Conservation (phyloP, 2,888 invertebrate genomes). For the Ophion ellenae region DNA sequence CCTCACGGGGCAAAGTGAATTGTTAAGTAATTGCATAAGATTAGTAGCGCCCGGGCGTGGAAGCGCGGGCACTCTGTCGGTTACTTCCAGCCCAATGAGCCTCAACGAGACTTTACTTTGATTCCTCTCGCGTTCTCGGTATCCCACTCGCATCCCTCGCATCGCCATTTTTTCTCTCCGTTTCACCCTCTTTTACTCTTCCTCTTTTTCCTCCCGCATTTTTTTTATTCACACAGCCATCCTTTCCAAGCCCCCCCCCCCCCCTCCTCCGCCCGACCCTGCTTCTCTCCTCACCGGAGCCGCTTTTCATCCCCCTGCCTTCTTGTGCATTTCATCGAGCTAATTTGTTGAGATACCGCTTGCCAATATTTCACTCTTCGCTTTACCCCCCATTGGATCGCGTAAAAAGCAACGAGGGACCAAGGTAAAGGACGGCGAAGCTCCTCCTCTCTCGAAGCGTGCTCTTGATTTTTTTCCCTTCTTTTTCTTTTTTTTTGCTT, state of each 20-base stretch:
- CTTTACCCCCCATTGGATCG: constrained; percentile 79
- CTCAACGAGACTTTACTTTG: constrained; percentile 82
- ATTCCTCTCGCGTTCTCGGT: constrained; percentile 75
- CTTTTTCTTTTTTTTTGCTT: constrained; percentile 31
- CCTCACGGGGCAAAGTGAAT: constrained; percentile 81
- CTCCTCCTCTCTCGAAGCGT: constrained; percentile 53
- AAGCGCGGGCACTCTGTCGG: constrained; percentile 81
- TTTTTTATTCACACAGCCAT: constrained; percentile 18
- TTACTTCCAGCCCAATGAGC: constrained; percentile 83
- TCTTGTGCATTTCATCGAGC: constrained; percentile 82
- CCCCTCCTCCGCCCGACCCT: too few relatives aligned
- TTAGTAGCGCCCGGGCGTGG: constrained; percentile 80
- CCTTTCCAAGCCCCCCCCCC: constrained; percentile 37
- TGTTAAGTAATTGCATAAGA: constrained; percentile 84
- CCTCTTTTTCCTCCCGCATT: constrained; percentile 36
- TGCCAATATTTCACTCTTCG: constrained; percentile 83
- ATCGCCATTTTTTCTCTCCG: constrained; percentile 41
- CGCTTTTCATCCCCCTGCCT: constrained; percentile 69
- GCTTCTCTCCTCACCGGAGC: constrained; percentile 44
- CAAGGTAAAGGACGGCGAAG: constrained; percentile 49
- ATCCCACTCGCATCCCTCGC: too few relatives aligned
- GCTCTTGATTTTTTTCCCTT: constrained; percentile 41
- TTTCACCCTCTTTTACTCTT: constrained; percentile 44
- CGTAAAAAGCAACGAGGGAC: constrained; percentile 70
- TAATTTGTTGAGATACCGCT: constrained; percentile 84